A percentile compares a stretch with the other conserved stretches of the same genome.
phyloP scores from a whole-genome alignment of 2,797 vertebrate species.

The Orientallactaga sibirica region DNA sequence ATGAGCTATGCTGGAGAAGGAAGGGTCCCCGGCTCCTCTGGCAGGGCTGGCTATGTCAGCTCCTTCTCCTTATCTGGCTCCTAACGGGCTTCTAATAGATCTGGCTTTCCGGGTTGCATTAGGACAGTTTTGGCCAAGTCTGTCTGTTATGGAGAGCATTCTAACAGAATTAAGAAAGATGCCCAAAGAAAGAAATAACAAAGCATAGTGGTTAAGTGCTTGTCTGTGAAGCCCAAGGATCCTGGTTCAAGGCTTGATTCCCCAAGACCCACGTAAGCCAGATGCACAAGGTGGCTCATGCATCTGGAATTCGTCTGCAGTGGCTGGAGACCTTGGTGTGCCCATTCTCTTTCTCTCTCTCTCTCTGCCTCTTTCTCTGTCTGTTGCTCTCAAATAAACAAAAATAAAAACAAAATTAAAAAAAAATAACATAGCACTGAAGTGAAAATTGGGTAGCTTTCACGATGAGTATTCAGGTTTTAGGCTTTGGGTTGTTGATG shows the following conservation, averaged over 20 bases:
- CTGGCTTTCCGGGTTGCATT: constrained; percentile 60
- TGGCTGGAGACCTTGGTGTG: too few species aligned
- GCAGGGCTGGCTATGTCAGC: background rate
- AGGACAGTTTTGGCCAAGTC: constrained; percentile 56
- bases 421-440: background rate
- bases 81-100: constrained; percentile 66
- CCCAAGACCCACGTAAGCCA: too few species aligned
- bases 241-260: too few species aligned
- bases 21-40: background rate
- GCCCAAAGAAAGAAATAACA: constrained; percentile 64
- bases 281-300: too few species aligned
- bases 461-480: background rate
- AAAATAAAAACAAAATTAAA: too few species aligned
- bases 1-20: too few species aligned
- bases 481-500: background rate
- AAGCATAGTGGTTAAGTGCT: too few species aligned
- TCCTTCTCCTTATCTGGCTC: constrained; percentile 53
- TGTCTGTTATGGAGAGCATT: constrained; percentile 63
- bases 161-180: constrained; percentile 81
- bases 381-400: too few species aligned
- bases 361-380: too few species aligned
- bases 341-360: too few species aligned
- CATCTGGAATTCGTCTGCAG: too few species aligned
- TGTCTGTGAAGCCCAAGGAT: too few species aligned
- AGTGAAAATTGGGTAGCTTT: constrained; percentile 76